Conservation (phyloP, 2,113 vertebrate species). For the Apodemus sylvaticus region DNA sequence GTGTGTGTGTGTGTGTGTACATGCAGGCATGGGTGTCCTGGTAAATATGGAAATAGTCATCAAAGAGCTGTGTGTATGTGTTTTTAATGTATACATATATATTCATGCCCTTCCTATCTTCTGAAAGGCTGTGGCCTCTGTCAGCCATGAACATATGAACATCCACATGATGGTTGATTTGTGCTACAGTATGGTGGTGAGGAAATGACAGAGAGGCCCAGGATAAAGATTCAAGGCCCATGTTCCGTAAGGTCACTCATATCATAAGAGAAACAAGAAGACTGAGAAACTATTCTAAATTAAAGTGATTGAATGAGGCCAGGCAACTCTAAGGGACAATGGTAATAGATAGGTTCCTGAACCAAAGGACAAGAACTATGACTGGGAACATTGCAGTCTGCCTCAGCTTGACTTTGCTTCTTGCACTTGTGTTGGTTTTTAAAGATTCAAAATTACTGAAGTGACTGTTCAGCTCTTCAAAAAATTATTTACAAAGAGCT, state of each 20-base stretch:
- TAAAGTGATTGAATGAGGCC: background rate
- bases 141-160: background rate
- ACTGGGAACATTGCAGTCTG: background rate
- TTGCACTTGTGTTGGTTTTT: background rate
- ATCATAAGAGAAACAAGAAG: background rate
- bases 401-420: background rate
- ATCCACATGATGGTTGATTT: background rate
- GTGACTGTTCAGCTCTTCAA: slow-evolving; percentile 2
- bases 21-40: background rate
- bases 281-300: background rate
- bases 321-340: background rate
- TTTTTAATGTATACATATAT: rapidly evolving
- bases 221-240: background rate
- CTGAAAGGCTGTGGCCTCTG: background rate
- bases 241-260: background rate
- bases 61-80: background rate
- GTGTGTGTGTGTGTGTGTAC: background rate
- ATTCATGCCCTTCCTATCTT: background rate
- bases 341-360: background rate
- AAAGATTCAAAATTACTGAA: slow-evolving; percentile 16
- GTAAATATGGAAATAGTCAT: background rate
- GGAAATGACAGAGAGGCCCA: background rate
- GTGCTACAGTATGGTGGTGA: background rate
- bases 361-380: background rate
- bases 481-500: background rate